A percentile compares a stretch with the other conserved stretches of the same genome.
phyloP scores from a whole-genome alignment of 1,140 invertebrate species.

The Latrodectus geometricus region DNA sequence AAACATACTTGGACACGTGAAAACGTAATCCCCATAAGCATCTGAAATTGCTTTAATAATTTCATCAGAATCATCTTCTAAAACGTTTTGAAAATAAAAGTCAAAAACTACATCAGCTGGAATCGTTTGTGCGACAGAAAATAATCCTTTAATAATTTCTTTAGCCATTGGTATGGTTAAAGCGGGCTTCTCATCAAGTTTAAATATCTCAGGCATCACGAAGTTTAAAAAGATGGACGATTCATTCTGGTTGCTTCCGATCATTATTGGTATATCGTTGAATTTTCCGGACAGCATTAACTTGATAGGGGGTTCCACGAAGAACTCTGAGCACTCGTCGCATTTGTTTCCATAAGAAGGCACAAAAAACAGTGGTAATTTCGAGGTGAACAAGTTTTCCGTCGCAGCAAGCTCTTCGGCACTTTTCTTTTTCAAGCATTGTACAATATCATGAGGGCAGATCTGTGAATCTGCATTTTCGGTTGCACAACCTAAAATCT shows the following conservation, averaged over 20 bases:
- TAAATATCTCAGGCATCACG: constrained; percentile 13
- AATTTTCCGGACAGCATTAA: constrained; percentile 25
- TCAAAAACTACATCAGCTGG: background rate
- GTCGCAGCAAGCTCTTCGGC: background rate
- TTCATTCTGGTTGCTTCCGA: constrained; percentile 56
- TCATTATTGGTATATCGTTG: constrained; percentile 43
- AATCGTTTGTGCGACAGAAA: background rate
- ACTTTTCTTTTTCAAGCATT: background rate
- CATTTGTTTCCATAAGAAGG: constrained; percentile 30
- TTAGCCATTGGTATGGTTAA: background rate
- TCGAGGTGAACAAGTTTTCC: constrained; percentile 9
- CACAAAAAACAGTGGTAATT: background rate
- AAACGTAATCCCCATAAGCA: constrained; percentile 52
- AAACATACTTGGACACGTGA: constrained; percentile 47
- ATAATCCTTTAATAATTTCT: background rate
- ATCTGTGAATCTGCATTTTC: background rate
- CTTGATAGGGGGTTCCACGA: constrained; percentile 36
- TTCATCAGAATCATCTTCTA: background rate
- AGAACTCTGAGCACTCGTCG: constrained; percentile 14
- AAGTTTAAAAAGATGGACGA: constrained; percentile 45
- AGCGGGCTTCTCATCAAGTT: background rate
- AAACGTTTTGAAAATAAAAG: constrained; percentile 19
- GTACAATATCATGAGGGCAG: background rate
- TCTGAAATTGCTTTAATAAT: constrained; percentile 30
- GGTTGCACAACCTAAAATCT: constrained; percentile 4